These are phyloP conservation scores for Thalassarche chlororhynchos DNA, from an alignment of 2,113 vertebrate species.

Conservation along the genomic window DNA sequence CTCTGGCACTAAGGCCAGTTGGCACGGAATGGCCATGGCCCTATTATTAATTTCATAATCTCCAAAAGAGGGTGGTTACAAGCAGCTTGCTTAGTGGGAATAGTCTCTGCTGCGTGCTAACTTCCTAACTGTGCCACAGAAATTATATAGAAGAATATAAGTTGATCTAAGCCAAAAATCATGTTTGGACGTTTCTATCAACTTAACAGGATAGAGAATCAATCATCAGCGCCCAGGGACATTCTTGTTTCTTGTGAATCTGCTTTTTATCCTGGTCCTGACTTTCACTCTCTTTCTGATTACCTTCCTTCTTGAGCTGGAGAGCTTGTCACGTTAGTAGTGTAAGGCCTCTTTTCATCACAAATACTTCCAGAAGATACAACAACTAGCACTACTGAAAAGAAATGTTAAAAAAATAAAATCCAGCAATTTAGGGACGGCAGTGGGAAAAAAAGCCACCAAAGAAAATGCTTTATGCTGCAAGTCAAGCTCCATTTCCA, in stretches of 20 bases:
- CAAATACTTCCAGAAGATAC: not conserved
- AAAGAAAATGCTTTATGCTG: not conserved
- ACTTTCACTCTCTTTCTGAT: not conserved
- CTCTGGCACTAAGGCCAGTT: not conserved
- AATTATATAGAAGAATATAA: not conserved
- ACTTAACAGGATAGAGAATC: not conserved
- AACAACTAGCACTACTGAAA: not conserved
- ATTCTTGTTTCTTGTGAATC: not conserved
- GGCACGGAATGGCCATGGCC: not conserved
- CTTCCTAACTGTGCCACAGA: not conserved
- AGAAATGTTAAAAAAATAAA: not conserved
- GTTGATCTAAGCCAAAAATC: not conserved
- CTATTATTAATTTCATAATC: not conserved
- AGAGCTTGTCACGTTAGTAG: not conserved
- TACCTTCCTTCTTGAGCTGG: not conserved
- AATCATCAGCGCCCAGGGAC: not conserved
- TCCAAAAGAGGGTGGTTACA: not conserved
- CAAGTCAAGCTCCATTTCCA: not conserved
- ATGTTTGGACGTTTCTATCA: not conserved
- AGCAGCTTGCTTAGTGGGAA: not conserved
- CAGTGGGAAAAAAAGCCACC: not conserved
- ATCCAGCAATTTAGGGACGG: not conserved
- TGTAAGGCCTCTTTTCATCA: not conserved
- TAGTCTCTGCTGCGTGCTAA: not conserved
- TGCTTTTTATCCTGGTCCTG: not conserved